Conservation (phyloP, 2,113 vertebrate species). For the Octodon degus region DNA sequence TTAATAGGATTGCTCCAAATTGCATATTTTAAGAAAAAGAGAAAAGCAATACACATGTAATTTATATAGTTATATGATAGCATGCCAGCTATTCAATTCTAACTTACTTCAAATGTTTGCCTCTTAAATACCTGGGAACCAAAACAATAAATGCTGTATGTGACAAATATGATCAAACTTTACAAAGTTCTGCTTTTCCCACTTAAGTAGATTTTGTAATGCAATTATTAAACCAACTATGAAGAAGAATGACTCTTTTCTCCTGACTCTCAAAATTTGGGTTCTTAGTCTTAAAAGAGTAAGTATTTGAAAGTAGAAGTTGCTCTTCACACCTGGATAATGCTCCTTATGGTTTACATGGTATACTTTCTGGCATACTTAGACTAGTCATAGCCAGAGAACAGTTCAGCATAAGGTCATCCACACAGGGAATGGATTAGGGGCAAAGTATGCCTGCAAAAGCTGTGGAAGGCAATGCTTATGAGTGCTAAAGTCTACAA, state of each 20-base stretch:
- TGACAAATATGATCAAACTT: not conserved
- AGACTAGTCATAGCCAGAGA: not conserved
- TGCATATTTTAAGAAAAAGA: not conserved
- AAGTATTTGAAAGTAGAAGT: not conserved
- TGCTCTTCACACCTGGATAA: not conserved
- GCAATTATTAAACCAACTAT: not conserved
- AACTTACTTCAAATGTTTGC: constrained; percentile 10
- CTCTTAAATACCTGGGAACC: not conserved
- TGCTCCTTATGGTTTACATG: not conserved
- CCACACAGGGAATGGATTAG: fast-evolving
- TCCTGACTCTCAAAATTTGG: not conserved
- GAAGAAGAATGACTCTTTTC: not conserved
- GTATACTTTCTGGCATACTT: too few species aligned
- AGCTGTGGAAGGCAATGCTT: not conserved
- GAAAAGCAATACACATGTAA: not conserved
- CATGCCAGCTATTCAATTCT: not conserved
- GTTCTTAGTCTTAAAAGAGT: not conserved
- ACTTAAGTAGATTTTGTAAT: not conserved
- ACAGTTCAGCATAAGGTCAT: not conserved
- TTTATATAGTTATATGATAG: not conserved
- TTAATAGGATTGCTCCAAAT: not conserved
- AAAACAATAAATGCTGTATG: not conserved
- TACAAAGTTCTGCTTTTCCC: not conserved
- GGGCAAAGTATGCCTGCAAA: not conserved
- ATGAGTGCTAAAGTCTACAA: not conserved